Conservation (phyloP, 2,888 invertebrate genomes). For the Hyppa rectilinea region DNA sequence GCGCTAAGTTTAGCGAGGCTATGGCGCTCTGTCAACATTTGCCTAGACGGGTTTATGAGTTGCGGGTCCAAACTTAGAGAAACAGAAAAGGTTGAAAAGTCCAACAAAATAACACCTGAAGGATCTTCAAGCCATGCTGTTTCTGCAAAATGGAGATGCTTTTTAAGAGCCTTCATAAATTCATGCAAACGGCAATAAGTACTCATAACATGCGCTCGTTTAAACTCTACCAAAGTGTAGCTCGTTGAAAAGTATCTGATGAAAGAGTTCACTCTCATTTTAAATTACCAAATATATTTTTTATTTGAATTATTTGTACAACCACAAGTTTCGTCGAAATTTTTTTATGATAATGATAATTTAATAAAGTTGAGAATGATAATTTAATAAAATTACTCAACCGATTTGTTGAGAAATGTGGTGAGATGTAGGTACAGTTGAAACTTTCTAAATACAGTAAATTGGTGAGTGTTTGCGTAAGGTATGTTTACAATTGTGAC, state of each 20-base stretch:
- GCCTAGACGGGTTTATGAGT: conserved; percentile 40
- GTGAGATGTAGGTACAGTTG: neutral
- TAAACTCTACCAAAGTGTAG: too few species aligned
- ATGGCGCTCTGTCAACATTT: conserved; percentile 52
- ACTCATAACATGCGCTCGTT: too few species aligned
- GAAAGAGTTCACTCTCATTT: neutral
- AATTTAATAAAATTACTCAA: neutral
- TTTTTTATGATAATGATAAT: neutral
- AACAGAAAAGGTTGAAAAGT: neutral
- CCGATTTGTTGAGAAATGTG: neutral
- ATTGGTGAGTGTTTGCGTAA: neutral
- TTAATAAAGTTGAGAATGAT: neutral
- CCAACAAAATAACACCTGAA: neutral
- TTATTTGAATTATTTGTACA: neutral
- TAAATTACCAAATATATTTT: neutral
- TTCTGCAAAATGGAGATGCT: neutral
- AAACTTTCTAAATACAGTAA: neutral
- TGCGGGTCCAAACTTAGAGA: neutral
- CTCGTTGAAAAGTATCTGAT: too few species aligned
- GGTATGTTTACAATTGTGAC: neutral
- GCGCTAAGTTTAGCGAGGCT: conserved; percentile 30
- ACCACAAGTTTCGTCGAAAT: neutral
- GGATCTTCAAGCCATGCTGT: neutral
- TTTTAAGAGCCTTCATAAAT: neutral
- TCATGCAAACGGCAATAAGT: too few species aligned